Percentiles rank a stretch among this genome's conserved stretches.
These are phyloP conservation scores for Protobothrops flavoviridis DNA, from an alignment of 2,113 vertebrate genomes.

Conservation along the genomic window DNA sequence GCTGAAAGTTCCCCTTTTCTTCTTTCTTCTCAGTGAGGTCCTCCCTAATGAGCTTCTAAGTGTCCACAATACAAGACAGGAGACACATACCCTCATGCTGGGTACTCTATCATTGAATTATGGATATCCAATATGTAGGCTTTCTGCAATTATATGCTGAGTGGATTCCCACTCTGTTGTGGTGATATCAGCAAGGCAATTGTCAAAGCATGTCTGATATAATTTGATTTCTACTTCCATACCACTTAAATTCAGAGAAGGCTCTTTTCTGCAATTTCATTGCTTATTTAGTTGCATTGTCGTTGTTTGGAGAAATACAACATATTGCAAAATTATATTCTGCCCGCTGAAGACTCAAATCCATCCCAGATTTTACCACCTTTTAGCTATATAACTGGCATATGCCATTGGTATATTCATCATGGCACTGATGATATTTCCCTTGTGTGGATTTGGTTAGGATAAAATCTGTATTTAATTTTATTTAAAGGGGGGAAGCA, in stretches of 20 bases:
- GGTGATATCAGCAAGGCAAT: not conserved
- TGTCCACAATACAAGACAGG: not conserved
- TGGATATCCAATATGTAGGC: not conserved
- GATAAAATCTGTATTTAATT: not conserved
- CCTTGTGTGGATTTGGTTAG: not conserved
- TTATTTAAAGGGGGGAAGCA: not conserved
- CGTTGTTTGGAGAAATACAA: not conserved
- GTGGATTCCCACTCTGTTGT: not conserved
- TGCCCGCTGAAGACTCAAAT: not conserved
- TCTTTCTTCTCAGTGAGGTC: not conserved
- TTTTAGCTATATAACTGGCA: not conserved
- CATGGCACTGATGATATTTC: not conserved
- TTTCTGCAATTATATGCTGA: not conserved
- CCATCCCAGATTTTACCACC: not conserved
- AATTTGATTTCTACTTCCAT: not conserved
- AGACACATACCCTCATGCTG: not conserved
- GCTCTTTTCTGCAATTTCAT: not conserved
- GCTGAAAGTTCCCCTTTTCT: not conserved
- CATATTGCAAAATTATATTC: not conserved
- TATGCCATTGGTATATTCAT: not conserved
- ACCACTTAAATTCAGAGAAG: not conserved
- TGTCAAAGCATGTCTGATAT: not conserved
- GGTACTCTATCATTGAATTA: not conserved
- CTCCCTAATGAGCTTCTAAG: not conserved
- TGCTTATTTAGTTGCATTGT: not conserved